Evolutionary conservation across 2,888 invertebrate genomes (phyloP).

Genomic region (Drosophila incognita): DNA sequence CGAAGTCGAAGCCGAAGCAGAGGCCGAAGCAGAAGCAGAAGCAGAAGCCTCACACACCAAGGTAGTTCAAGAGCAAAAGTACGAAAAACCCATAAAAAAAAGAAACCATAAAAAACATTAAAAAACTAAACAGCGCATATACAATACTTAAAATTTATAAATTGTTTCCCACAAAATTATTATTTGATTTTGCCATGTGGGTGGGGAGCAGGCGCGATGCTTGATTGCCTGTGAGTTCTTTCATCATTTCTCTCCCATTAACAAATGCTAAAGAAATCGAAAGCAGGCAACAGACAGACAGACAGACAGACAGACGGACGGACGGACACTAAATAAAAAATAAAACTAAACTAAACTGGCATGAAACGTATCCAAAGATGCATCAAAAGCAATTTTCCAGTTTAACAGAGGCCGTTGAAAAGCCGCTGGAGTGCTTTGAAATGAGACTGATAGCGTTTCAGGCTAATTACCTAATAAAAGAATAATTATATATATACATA

Average conservation of each 20-base stretch:
- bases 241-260: constrained; percentile 51
- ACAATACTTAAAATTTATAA: constrained; percentile 61
- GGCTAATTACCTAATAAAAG: constrained; percentile 55
- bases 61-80: constrained; percentile 34
- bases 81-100: constrained; percentile 17
- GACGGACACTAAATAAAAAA: neutral
- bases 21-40: too few species aligned
- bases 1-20: neutral
- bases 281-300: constrained; percentile 21
- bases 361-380: constrained; percentile 85
- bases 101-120: constrained; percentile 8
- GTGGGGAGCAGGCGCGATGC: constrained; percentile 3
- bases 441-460: constrained; percentile 85
- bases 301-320: neutral
- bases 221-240: constrained; percentile 31
- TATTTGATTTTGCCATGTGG: constrained; percentile 65
- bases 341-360: constrained; percentile 48
- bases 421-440: constrained; percentile 68
- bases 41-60: constrained; percentile 5
- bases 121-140: constrained; percentile 29
- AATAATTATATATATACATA: neutral
- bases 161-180: constrained; percentile 74
- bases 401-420: constrained; percentile 37
- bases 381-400: constrained; percentile 76
- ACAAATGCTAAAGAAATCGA: constrained; percentile 40